These are phyloP conservation scores for Polymixis flavicincta DNA, from an alignment of 2,888 invertebrate species.

Conservation along the genomic window DNA sequence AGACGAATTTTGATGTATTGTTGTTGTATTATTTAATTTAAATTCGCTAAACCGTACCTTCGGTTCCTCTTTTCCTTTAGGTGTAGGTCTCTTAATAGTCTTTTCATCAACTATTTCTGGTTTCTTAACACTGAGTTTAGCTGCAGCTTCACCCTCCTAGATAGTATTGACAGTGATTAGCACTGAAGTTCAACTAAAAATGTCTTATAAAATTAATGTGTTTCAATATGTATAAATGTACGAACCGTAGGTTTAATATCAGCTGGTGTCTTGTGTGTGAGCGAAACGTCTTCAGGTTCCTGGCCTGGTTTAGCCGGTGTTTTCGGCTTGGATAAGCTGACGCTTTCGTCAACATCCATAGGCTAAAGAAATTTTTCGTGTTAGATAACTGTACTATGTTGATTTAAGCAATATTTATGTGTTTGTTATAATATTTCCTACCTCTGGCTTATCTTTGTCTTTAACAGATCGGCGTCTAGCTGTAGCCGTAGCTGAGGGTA, in stretches of 20 bases:
- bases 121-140: conserved; percentile 87
- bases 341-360: conserved; percentile 88
- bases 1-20: not conserved
- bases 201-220: not conserved
- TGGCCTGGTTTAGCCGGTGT: conserved; percentile 82
- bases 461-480: conserved; percentile 85
- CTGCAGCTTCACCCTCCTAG: conserved; percentile 86
- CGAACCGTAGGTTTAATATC: conserved; percentile 87
- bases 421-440: conserved; percentile 62
- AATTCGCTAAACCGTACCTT: conserved; percentile 75
- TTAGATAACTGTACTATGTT: conserved; percentile 4
- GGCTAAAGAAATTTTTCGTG: conserved; percentile 74
- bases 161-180: conserved; percentile 57
- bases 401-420: conserved; percentile 1
- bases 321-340: conserved; percentile 84
- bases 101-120: conserved; percentile 87
- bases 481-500: conserved; percentile 82
- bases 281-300: conserved; percentile 86
- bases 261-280: conserved; percentile 88
- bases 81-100: conserved; percentile 85
- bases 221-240: conserved; percentile 65
- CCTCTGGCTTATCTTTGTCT: conserved; percentile 87
- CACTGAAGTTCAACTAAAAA: not conserved
- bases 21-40: not conserved
- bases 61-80: conserved; percentile 79